These are phyloP conservation scores for Trichechus manatus DNA, from an alignment of 2,113 vertebrate genomes.

Conservation along the genomic window DNA sequence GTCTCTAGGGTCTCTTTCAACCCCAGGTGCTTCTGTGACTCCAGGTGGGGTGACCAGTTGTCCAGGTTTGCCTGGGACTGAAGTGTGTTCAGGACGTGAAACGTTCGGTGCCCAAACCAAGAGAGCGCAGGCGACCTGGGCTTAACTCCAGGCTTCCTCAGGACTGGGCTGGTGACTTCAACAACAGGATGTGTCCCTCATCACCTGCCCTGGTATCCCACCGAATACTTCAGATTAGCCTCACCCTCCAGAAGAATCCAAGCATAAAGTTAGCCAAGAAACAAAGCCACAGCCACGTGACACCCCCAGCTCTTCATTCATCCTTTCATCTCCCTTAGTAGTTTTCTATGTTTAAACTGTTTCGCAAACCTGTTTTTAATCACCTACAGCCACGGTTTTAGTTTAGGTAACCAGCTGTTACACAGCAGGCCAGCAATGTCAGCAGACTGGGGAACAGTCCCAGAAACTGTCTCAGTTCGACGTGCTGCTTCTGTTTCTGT, in stretches of 20 bases:
- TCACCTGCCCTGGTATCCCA: not conserved
- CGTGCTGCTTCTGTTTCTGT: not conserved
- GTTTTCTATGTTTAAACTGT: not conserved
- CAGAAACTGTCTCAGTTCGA: too few relatives aligned
- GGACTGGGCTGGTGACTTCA: not conserved
- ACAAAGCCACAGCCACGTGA: not conserved
- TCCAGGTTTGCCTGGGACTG: not conserved
- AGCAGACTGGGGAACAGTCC: not conserved
- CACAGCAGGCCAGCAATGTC: not conserved
- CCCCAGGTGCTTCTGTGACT: not conserved
- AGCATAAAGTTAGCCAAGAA: not conserved
- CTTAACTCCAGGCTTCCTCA: not conserved
- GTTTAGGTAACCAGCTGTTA: not conserved
- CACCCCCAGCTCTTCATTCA: not conserved
- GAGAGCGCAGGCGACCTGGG: rapidly evolving
- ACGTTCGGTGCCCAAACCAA: not conserved
- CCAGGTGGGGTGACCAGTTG: not conserved
- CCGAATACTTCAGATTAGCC: not conserved
- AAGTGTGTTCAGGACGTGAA: rapidly evolving
- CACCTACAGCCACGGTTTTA: not conserved
- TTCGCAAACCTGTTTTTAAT: not conserved
- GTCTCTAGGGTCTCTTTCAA: not conserved
- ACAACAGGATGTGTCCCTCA: too few relatives aligned
- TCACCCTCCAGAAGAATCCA: not conserved
- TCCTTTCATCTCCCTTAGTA: not conserved